These are phyloP conservation scores for Paramisgurnus dabryanus DNA, from an alignment of 2,113 vertebrate species.

Conservation along the genomic window DNA sequence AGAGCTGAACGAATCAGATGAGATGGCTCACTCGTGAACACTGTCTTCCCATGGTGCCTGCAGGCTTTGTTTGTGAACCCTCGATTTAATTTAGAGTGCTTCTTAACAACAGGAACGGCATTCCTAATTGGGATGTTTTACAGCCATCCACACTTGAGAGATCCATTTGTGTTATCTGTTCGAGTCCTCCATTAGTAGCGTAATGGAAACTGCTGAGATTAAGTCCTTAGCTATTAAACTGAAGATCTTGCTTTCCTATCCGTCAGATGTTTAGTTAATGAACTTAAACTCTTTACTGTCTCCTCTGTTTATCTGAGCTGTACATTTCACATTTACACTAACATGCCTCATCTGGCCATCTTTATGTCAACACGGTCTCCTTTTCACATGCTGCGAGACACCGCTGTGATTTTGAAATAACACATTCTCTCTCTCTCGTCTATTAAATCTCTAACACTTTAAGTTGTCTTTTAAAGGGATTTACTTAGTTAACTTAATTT, in stretches of 20 bases:
- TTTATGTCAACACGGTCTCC: conserved; percentile 16
- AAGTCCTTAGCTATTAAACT: conserved; percentile 9
- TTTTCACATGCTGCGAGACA: conserved; percentile 16
- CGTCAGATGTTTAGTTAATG: conserved; percentile 19
- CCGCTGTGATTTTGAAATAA: conserved; percentile 12
- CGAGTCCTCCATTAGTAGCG: conserved; percentile 11
- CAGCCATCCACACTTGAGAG: conserved; percentile 23
- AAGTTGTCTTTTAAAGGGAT: background rate
- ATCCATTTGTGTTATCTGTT: conserved; percentile 23
- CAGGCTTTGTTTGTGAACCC: conserved; percentile 12
- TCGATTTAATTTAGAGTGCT: conserved; percentile 11
- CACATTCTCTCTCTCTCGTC: background rate
- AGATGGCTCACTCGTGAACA: conserved; percentile 11
- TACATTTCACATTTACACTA: conserved; percentile 29
- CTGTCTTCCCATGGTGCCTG: background rate
- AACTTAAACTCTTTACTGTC: background rate
- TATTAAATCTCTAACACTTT: background rate
- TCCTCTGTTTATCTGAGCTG: conserved; percentile 24
- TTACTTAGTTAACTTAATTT: background rate
- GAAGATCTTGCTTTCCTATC: background rate
- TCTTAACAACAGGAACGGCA: conserved; percentile 24
- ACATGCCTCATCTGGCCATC: conserved; percentile 2
- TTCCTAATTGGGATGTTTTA: conserved; percentile 29
- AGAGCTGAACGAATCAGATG: background rate
- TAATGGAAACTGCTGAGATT: conserved; percentile 11